Evolutionary conservation across 2,888 invertebrate species (phyloP).

Genomic region (Dendrolimus pini): DNA sequence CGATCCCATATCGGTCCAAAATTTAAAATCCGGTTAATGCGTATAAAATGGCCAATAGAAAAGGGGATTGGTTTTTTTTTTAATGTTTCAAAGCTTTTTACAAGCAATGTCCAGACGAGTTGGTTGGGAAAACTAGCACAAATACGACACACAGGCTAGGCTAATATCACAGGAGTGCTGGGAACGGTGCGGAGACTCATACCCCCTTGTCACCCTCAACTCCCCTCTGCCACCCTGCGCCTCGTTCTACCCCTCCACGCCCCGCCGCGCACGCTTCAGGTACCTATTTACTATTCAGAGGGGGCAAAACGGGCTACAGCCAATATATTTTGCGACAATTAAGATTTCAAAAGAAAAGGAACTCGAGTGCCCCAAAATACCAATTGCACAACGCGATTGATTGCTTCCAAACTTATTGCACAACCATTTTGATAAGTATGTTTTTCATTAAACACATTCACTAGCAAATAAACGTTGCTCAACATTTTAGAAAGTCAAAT

Average conservation of each 20-base stretch:
- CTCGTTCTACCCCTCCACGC: slow-evolving; percentile 17
- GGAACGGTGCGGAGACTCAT: slow-evolving; percentile 61
- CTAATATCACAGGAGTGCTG: slow-evolving; percentile 77
- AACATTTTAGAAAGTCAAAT: slow-evolving; percentile 1
- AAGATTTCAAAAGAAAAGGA: slow-evolving; percentile 65
- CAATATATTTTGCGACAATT: slow-evolving; percentile 72
- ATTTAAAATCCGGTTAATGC: slow-evolving; percentile 57
- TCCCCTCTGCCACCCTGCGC: slow-evolving; percentile 14
- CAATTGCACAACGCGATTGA: slow-evolving; percentile 47
- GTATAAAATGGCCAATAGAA: slow-evolving; percentile 61
- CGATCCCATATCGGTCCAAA: slow-evolving; percentile 45
- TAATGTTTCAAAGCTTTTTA: slow-evolving; percentile 44
- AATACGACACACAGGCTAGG: slow-evolving; percentile 74
- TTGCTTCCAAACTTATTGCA: slow-evolving; percentile 34
- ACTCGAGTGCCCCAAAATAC: slow-evolving; percentile 35
- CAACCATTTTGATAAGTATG: slow-evolving; percentile 38
- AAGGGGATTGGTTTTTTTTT: slow-evolving; percentile 39
- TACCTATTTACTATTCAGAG: slow-evolving; percentile 69
- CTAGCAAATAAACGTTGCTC: slow-evolving; percentile 14
- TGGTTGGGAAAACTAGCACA: slow-evolving; percentile 69
- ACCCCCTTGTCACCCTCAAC: slow-evolving; percentile 14
- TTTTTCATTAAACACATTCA: slow-evolving; percentile 28
- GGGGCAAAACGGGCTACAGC: slow-evolving; percentile 62
- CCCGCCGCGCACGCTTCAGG: slow-evolving; percentile 30
- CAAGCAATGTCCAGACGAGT: slow-evolving; percentile 62